These are phyloP conservation scores for Thomomys bottae DNA, from an alignment of 2,113 vertebrate genomes.

Conservation along the genomic window DNA sequence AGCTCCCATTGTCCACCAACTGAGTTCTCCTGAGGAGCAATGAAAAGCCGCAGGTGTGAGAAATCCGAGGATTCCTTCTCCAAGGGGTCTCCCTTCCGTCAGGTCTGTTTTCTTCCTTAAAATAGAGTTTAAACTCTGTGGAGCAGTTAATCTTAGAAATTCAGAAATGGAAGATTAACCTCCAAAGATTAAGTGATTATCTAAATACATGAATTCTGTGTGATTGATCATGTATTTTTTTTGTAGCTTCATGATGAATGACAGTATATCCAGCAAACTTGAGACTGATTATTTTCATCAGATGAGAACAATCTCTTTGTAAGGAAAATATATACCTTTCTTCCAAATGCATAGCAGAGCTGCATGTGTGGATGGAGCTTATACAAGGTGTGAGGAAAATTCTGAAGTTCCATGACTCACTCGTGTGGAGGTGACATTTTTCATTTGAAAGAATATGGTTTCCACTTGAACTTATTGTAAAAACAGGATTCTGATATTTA, in stretches of 20 bases:
- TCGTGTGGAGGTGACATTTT: conserved; percentile 50
- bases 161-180: conserved; percentile 51
- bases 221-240: conserved; percentile 46
- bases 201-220: conserved; percentile 55
- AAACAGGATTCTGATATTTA: conserved; percentile 55
- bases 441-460: conserved; percentile 56
- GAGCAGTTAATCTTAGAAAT: conserved; percentile 62
- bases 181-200: conserved; percentile 48
- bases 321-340: conserved; percentile 32
- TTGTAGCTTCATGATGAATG: conserved; percentile 2
- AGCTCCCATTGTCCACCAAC: conserved; percentile 56
- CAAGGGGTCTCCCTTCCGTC: conserved; percentile 13
- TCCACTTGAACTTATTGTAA: conserved; percentile 39
- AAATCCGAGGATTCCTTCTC: conserved; percentile 68
- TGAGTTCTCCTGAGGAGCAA: conserved; percentile 58
- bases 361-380: not conserved
- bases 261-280: not conserved
- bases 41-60: conserved; percentile 76
- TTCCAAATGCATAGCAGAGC: conserved; percentile 8
- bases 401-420: conserved; percentile 12
- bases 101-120: conserved; percentile 58
- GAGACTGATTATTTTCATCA: conserved; percentile 10
- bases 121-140: conserved; percentile 48
- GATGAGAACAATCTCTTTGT: not conserved
- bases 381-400: conserved; percentile 46